Evolutionary conservation across 2,797 vertebrate species (phyloP).

Genomic region (Sebastes minor): DNA sequence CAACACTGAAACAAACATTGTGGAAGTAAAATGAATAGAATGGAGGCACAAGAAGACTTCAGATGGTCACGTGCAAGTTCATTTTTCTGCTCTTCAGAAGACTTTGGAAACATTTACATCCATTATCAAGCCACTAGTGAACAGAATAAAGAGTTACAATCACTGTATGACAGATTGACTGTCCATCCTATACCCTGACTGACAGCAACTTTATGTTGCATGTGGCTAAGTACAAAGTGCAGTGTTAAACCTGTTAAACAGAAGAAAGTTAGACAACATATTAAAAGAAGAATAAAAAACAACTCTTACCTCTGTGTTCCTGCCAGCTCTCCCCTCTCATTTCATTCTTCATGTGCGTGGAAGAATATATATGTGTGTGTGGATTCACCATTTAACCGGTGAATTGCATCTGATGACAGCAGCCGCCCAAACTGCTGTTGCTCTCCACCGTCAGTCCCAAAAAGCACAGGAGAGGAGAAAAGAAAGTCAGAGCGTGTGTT

Average conservation of each 20-base stretch:
- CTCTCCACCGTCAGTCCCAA: constrained; percentile 12
- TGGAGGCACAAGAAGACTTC: not conserved
- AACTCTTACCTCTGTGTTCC: constrained; percentile 68
- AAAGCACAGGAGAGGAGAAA: not conserved
- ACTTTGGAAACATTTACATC: not conserved
- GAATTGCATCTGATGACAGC: constrained; percentile 34
- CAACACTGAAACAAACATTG: constrained; percentile 28
- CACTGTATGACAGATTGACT: not conserved
- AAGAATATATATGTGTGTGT: not conserved
- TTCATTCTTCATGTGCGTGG: constrained; percentile 61
- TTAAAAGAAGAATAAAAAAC: not conserved
- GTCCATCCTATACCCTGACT: not conserved
- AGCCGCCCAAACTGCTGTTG: constrained; percentile 22
- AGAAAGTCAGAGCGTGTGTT: constrained; percentile 4
- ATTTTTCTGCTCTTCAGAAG: not conserved
- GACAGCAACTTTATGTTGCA: constrained; percentile 25
- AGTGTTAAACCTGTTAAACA: not conserved
- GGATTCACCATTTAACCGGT: constrained; percentile 36
- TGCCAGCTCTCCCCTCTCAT: constrained; percentile 48
- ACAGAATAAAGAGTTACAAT: constrained; percentile 13
- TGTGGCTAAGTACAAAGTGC: constrained; percentile 57
- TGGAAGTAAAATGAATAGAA: not conserved
- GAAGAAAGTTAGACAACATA: not conserved
- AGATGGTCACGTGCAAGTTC: not conserved
- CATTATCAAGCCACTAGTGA: not conserved